Percentiles rank a stretch among this genome's conserved stretches.
phyloP scores from a whole-genome alignment of 2,113 vertebrate genomes.

The Peromyscus californicus region DNA sequence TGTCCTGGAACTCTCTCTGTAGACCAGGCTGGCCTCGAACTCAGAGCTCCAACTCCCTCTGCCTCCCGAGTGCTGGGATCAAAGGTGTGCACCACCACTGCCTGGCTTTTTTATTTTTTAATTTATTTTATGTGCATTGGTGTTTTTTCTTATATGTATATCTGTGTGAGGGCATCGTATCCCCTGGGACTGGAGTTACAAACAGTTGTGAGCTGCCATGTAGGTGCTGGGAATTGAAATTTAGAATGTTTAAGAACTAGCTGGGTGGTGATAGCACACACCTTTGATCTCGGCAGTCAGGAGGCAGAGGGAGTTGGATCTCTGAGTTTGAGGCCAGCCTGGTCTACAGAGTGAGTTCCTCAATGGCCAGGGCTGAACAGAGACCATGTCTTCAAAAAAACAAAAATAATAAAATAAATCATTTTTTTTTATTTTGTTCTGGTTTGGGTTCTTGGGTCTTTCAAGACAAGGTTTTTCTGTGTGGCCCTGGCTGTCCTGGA shows the following conservation, averaged over 20 bases:
- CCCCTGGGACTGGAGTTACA: no score
- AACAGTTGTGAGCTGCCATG: no score
- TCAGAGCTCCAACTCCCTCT: background rate
- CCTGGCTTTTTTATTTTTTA: background rate
- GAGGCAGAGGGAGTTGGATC: background rate
- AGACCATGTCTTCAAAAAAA: no score
- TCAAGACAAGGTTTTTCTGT: background rate
- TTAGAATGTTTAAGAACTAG: background rate
- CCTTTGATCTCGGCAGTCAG: background rate
- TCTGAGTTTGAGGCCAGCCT: background rate
- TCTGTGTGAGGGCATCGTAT: no score
- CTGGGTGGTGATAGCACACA: background rate
- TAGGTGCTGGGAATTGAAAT: no score
- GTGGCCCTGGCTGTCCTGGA: background rate
- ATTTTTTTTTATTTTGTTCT: background rate
- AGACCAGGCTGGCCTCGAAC: background rate
- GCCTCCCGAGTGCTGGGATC: background rate
- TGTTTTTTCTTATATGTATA: no score
- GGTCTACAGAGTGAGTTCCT: background rate
- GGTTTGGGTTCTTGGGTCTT: no score
- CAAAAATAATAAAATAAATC: no score
- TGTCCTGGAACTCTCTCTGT: background rate
- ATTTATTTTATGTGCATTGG: no score
- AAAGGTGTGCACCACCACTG: background rate
- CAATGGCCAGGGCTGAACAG: background rate